Percentiles rank a stretch among this genome's conserved stretches.
phyloP scores from a whole-genome alignment of 2,113 vertebrate species.

The Lontra canadensis region DNA sequence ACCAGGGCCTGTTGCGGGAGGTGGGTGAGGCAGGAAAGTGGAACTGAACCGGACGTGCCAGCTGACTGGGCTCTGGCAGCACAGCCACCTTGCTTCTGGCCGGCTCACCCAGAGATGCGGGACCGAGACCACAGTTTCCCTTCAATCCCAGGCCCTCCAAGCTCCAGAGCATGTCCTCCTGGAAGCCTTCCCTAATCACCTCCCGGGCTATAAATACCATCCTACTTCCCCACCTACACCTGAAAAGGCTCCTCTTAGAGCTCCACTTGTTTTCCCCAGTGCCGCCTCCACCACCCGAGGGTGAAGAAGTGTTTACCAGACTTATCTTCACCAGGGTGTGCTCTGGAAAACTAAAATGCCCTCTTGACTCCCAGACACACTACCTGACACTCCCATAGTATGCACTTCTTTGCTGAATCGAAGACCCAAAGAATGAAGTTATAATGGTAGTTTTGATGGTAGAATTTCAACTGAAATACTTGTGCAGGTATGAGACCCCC shows the following conservation, averaged over 20 bases:
- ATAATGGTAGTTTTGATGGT: not conserved
- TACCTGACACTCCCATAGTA: not conserved
- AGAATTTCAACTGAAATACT: not conserved
- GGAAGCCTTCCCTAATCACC: not conserved
- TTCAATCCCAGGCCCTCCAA: not conserved
- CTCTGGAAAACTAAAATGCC: constrained; percentile 27
- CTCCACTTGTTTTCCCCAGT: not conserved
- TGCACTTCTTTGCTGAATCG: not conserved
- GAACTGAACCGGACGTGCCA: not conserved
- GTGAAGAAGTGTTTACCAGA: not conserved
- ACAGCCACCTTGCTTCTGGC: not conserved
- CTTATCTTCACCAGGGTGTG: not conserved
- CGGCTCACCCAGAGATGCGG: not conserved
- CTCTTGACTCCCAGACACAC: not conserved
- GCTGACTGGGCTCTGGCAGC: not conserved
- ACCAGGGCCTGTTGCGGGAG: not conserved
- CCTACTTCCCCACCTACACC: not conserved
- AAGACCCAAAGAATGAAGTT: not conserved
- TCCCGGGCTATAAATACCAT: not conserved
- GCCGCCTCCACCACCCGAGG: not conserved
- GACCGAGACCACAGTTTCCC: not conserved
- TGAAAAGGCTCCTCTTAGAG: not conserved
- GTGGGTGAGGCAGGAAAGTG: not conserved
- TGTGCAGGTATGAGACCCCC: not conserved
- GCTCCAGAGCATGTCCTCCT: not conserved